phyloP scores from a whole-genome alignment of 2,113 vertebrate genomes.

The Apus apus region DNA sequence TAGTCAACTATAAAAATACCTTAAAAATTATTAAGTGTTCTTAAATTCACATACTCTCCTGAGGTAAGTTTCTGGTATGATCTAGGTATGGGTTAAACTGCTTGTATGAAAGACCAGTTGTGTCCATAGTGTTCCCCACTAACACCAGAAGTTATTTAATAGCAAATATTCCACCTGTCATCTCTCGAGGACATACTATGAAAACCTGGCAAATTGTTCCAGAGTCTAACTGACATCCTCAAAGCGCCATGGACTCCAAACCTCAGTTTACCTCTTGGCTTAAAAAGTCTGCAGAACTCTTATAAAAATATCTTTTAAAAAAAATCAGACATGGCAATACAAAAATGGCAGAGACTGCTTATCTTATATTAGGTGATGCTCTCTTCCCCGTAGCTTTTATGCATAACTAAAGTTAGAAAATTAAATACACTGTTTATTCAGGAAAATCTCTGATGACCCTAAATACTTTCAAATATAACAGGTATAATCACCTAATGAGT shows the following conservation, averaged over 20 bases:
- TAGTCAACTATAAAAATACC: neutral
- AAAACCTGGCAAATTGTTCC: neutral
- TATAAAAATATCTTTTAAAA: neutral
- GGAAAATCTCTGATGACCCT: neutral
- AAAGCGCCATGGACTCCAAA: neutral
- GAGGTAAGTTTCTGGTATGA: neutral
- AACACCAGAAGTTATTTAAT: neutral
- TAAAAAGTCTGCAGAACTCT: slow-evolving; percentile 2
- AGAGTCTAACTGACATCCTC: neutral
- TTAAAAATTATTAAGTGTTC: neutral
- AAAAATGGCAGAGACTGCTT: neutral
- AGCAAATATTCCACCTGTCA: neutral
- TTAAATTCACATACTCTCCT: neutral
- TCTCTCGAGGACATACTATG: neutral
- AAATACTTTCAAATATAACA: neutral
- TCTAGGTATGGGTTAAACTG: neutral
- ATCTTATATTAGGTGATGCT: neutral
- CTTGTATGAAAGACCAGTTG: neutral
- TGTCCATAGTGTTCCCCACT: neutral
- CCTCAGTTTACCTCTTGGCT: neutral
- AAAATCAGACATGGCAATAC: neutral
- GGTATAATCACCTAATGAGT: neutral
- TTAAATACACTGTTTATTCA: neutral
- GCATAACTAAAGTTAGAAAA: neutral
- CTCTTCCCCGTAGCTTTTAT: neutral